Conservation (phyloP, 2,888 invertebrate genomes). For the Sylvicola fuscatus region DNA sequence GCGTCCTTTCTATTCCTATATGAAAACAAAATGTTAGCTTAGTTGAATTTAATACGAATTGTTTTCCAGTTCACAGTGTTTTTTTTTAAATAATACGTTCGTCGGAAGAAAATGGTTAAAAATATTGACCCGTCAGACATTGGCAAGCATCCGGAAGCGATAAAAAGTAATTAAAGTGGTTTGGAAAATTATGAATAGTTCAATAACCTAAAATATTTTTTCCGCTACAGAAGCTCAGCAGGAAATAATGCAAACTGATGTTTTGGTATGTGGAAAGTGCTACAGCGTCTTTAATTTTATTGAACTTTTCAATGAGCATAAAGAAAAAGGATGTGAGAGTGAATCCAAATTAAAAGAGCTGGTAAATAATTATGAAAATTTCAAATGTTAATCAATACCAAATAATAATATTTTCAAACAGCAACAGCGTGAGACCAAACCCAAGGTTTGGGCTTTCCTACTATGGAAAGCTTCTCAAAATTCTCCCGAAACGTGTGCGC, state of each 20-base stretch:
- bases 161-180: constrained; percentile 29
- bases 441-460: constrained; percentile 69
- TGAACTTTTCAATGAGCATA: constrained; percentile 59
- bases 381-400: constrained; percentile 2
- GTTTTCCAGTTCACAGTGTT: no score
- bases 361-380: constrained; percentile 3
- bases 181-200: not conserved
- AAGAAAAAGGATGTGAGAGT: constrained; percentile 35
- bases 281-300: constrained; percentile 60
- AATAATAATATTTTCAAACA: constrained; percentile 8
- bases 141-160: constrained; percentile 36
- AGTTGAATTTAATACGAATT: no score
- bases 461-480: constrained; percentile 51
- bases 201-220: constrained; percentile 10
- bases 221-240: constrained; percentile 43
- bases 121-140: constrained; percentile 37
- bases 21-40: no score
- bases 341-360: constrained; percentile 39
- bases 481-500: constrained; percentile 28
- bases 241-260: constrained; percentile 53
- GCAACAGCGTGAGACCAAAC: constrained; percentile 47
- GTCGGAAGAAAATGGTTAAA: constrained; percentile 17
- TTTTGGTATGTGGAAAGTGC: constrained; percentile 67
- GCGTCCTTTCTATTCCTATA: no score
- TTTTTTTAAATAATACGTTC: no score